These are phyloP conservation scores for Drosophila ogumai DNA, from an alignment of 1,140 invertebrate species.

Conservation along the genomic window DNA sequence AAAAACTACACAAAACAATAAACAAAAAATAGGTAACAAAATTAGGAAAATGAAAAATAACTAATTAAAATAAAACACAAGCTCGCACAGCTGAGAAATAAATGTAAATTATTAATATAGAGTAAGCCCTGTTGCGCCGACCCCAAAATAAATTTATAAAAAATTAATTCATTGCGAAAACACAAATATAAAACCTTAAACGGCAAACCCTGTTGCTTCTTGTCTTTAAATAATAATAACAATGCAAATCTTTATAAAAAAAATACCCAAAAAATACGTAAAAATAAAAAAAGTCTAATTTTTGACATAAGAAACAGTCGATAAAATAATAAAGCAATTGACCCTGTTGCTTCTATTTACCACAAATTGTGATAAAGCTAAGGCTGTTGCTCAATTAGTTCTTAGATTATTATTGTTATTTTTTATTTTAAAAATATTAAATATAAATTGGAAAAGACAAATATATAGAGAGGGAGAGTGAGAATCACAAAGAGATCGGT, in stretches of 20 bases:
- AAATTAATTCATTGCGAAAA: background rate
- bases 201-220: conserved; percentile 8
- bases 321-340: background rate
- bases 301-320: background rate
- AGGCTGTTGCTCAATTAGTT: conserved; percentile 11
- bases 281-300: fast-evolving
- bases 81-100: background rate
- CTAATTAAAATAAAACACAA: background rate
- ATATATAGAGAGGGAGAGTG: conserved; percentile 21
- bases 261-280: too few species aligned
- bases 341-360: conserved; percentile 40
- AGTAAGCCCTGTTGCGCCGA: background rate
- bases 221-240: background rate
- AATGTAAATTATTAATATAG: background rate
- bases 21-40: conserved; percentile 11
- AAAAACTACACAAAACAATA: background rate
- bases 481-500: conserved; percentile 4
- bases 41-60: background rate
- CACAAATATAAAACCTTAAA: background rate
- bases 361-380: background rate
- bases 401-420: conserved; percentile 7
- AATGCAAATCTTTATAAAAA: background rate
- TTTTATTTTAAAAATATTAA: conserved; percentile 13
- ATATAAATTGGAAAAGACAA: conserved; percentile 4
- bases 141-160: background rate